These are phyloP conservation scores for Malthinus seriepunctatus DNA, from an alignment of 2,888 invertebrate genomes.

Conservation along the genomic window DNA sequence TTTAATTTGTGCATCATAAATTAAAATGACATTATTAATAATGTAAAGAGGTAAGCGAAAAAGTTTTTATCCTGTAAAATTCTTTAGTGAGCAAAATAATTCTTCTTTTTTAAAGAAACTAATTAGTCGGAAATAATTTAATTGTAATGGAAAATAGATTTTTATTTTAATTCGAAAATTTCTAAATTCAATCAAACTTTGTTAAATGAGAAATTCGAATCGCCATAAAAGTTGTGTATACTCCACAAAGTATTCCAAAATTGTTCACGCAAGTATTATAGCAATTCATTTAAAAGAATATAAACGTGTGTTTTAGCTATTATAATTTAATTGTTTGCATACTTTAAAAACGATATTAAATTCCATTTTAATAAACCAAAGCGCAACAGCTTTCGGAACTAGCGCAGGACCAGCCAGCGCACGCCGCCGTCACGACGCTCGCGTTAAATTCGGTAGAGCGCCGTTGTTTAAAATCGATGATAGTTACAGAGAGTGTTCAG, in stretches of 20 bases:
- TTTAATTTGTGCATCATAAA: too few species aligned
- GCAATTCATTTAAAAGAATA: slow-evolving; percentile 2
- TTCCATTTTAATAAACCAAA: slow-evolving; percentile 33
- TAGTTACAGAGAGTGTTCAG: slow-evolving; percentile 47
- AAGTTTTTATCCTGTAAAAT: too few species aligned
- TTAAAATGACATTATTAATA: too few species aligned
- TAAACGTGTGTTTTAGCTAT: background rate
- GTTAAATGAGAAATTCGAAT: too few species aligned
- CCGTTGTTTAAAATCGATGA: slow-evolving; percentile 51
- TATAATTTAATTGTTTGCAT: background rate
- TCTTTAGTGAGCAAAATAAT: too few species aligned
- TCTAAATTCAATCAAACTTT: too few species aligned
- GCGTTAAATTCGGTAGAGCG: slow-evolving; percentile 39
- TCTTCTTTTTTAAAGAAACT: too few species aligned
- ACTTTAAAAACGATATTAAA: slow-evolving; percentile 16
- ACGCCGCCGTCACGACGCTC: slow-evolving; percentile 29
- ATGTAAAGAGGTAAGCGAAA: too few species aligned
- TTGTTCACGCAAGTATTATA: background rate
- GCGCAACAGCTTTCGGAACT: slow-evolving; percentile 45
- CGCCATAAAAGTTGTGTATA: background rate
- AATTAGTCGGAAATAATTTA: too few species aligned
- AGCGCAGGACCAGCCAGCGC: slow-evolving; percentile 41
- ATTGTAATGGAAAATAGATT: too few species aligned
- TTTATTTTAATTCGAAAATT: too few species aligned
- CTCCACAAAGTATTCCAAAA: background rate